Evolutionary conservation across 1,140 invertebrate species (phyloP), one percentile per base, ranked within the genome.

Genomic region (Platyscapa corneri): DNA sequence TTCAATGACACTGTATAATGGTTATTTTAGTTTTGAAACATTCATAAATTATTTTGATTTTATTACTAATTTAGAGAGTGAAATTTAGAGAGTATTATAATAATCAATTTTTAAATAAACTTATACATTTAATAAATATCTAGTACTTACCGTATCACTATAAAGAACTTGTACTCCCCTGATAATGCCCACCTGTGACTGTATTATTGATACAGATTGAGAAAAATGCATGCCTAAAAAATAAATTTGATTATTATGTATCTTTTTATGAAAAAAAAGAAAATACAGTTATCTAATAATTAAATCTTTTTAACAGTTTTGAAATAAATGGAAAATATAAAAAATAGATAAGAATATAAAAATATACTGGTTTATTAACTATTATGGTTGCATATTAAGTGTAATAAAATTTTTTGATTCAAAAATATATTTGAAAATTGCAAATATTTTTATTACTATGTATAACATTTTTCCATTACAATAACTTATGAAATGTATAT

Each of bases 151-250:
- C 94, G 96, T 96, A 94, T 99, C 98, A 94, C 97, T 98, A 94
- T 99, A 99, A 87, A 98, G 95, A 89, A 99, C 98, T 95, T 99
- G 97, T 85, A 99, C 98, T 88, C 97, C 97, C 94, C 98, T 96
- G 89, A 99, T 98, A 90, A 96, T 95, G 92, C 97, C 95, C 94
- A 98, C 95, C 97, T 98, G 95, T 90, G 97, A 97, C 93, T 98
- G 98, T 91, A 99, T 97, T 90, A 99, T 98, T 86, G 97, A 97
- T 89, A 99, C 97, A 88, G 97, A 97, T 93, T 99, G 98, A 88
- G 97, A 98, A 95, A 99, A 99, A 95, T 99, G 98, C 98, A 99
- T 99, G 89, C 98, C 98, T 98, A 96, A 96, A 89, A 42, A 91
- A 89, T 92, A 92, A 89, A 89, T 64, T 23, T 82, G 42, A 67